Conservation (phyloP, 2,113 vertebrate genomes). For the Lamprotornis superbus region DNA sequence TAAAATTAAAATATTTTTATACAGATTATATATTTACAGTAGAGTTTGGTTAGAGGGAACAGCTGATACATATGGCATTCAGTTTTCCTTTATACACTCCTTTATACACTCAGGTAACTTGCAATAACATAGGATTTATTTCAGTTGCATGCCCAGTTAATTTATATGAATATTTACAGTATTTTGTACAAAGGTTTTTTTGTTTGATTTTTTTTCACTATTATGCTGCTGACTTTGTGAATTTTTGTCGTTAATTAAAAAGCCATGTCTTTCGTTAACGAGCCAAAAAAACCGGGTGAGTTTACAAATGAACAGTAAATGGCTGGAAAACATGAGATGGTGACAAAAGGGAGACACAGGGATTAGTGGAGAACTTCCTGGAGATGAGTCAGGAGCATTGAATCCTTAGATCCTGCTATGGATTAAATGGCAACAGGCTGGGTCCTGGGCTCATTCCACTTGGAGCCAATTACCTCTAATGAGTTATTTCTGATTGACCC, state of each 20-base stretch:
- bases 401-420: not conserved
- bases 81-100: conserved; percentile 75
- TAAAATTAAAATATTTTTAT: conserved; percentile 87
- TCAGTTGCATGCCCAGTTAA: conserved; percentile 83
- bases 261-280: not conserved
- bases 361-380: not conserved
- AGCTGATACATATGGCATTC: conserved; percentile 80
- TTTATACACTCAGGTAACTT: conserved; percentile 82
- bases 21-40: conserved; percentile 94
- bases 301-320: not conserved
- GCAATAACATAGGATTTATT: conserved; percentile 77
- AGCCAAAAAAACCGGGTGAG: conserved; percentile 2
- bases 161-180: conserved; percentile 85
- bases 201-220: conserved; percentile 34
- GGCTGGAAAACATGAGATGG: not conserved
- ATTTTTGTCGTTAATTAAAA: conserved; percentile 34
- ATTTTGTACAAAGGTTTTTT: conserved; percentile 71
- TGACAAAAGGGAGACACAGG: not conserved
- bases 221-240: conserved; percentile 70
- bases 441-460: not conserved
- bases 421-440: conserved; percentile 4
- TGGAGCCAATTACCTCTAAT: not conserved
- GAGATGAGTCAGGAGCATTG: not conserved
- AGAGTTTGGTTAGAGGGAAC: conserved; percentile 80
- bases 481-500: not conserved